These are phyloP conservation scores for roundworm (Caenorhabditis elegans) DNA, from an alignment of 1,140 invertebrate genomes.

Conservation along the genomic window DNA sequence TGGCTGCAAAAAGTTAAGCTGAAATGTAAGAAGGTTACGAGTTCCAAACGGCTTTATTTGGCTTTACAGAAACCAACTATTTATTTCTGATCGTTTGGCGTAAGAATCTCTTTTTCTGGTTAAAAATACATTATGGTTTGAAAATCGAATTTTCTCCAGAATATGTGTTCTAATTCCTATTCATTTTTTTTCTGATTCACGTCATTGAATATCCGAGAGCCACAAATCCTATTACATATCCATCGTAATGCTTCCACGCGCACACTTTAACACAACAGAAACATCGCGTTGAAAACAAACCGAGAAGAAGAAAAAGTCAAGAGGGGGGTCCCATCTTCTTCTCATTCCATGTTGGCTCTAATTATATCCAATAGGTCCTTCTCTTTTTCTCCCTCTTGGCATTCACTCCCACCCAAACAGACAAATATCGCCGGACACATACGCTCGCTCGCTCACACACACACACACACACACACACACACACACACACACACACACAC, in stretches of 20 bases:
- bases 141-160: too few species aligned
- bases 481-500: slow-evolving; percentile 2
- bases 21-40: too few species aligned
- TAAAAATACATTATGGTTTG: too few species aligned
- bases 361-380: slow-evolving; percentile 25
- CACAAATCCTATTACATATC: not conserved
- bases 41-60: too few species aligned
- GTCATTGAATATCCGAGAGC: too few species aligned
- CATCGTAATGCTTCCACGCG: not conserved
- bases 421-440: slow-evolving; percentile 1
- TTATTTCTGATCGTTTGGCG: too few species aligned
- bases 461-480: slow-evolving; percentile 2
- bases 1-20: too few species aligned
- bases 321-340: slow-evolving; percentile 3
- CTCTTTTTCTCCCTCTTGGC: slow-evolving; percentile 16
- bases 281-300: not conserved
- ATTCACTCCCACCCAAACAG: slow-evolving; percentile 10
- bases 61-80: too few species aligned
- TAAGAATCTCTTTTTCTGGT: too few species aligned
- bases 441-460: too few species aligned
- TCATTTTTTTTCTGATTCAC: too few species aligned
- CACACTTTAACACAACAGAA: not conserved
- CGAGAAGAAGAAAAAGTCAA: not conserved
- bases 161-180: too few species aligned
- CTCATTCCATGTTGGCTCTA: slow-evolving; percentile 32